phyloP scores from a whole-genome alignment of 2,888 invertebrate genomes.

The Keiferia lycopersicella region DNA sequence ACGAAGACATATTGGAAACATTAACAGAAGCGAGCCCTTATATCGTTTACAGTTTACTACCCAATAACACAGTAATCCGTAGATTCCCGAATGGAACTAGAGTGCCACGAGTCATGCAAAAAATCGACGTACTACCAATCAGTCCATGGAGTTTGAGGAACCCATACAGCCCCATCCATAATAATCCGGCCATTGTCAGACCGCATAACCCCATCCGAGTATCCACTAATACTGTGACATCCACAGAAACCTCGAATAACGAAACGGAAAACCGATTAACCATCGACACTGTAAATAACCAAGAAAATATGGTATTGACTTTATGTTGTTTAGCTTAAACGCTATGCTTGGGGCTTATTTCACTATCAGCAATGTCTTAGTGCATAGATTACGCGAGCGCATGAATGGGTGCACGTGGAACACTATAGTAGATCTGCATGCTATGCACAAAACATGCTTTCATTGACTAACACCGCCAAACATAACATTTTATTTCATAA shows the following conservation, averaged over 20 bases:
- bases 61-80: slow-evolving; percentile 89
- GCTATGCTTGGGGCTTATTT: slow-evolving; percentile 70
- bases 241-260: slow-evolving; percentile 81
- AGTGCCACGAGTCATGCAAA: slow-evolving; percentile 84
- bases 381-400: slow-evolving; percentile 43
- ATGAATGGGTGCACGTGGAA: slow-evolving; percentile 46
- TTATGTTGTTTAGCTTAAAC: slow-evolving; percentile 77
- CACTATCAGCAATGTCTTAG: slow-evolving; percentile 45
- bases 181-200: slow-evolving; percentile 80
- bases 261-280: slow-evolving; percentile 78
- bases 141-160: slow-evolving; percentile 82
- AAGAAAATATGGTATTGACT: slow-evolving; percentile 77
- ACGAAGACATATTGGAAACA: slow-evolving; percentile 83
- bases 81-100: slow-evolving; percentile 91
- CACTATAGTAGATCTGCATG: slow-evolving; percentile 60
- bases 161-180: slow-evolving; percentile 83
- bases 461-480: slow-evolving; percentile 55
- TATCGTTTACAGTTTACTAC: slow-evolving; percentile 88
- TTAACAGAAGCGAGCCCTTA: slow-evolving; percentile 86
- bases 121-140: slow-evolving; percentile 82
- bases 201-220: slow-evolving; percentile 82
- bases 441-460: slow-evolving; percentile 57
- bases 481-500: slow-evolving; percentile 75
- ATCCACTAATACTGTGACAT: slow-evolving; percentile 85
- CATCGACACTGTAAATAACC: slow-evolving; percentile 81